These are phyloP conservation scores for Alloplasta piceator DNA, from an alignment of 2,888 invertebrate species.

Conservation along the genomic window DNA sequence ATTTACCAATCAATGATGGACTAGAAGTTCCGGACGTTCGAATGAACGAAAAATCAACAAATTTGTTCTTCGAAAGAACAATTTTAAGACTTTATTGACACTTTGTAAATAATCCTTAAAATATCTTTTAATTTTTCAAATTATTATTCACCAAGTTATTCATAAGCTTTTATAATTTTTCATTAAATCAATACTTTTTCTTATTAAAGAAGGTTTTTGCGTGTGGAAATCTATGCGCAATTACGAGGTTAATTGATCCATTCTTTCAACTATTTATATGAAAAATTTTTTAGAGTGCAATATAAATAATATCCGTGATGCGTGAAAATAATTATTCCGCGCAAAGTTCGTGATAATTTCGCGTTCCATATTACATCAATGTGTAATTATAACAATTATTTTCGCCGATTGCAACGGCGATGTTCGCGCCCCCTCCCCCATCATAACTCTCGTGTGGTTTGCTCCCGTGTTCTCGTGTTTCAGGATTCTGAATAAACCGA, in stretches of 20 bases:
- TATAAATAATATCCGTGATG: not conserved
- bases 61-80: too few species aligned
- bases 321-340: conserved; percentile 12
- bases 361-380: not conserved
- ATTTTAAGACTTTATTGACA: too few species aligned
- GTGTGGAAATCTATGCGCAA: conserved; percentile 3
- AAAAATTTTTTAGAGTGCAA: too few species aligned
- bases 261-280: not conserved
- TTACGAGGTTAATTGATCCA: conserved; percentile 18
- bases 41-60: too few species aligned
- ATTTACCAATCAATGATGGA: not conserved
- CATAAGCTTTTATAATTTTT: too few species aligned
- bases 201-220: too few species aligned
- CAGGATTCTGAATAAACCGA: conserved; percentile 62
- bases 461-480: conserved; percentile 31
- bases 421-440: not conserved
- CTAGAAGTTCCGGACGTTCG: too few species aligned
- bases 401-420: not conserved
- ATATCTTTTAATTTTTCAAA: too few species aligned
- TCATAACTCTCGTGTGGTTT: not conserved
- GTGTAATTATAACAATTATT: conserved; percentile 24
- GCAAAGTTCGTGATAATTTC: conserved; percentile 7
- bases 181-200: too few species aligned
- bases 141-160: too few species aligned
- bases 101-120: too few species aligned